Conservation (phyloP, 2,113 vertebrate genomes). For the Coryphaenoides rupestris region DNA sequence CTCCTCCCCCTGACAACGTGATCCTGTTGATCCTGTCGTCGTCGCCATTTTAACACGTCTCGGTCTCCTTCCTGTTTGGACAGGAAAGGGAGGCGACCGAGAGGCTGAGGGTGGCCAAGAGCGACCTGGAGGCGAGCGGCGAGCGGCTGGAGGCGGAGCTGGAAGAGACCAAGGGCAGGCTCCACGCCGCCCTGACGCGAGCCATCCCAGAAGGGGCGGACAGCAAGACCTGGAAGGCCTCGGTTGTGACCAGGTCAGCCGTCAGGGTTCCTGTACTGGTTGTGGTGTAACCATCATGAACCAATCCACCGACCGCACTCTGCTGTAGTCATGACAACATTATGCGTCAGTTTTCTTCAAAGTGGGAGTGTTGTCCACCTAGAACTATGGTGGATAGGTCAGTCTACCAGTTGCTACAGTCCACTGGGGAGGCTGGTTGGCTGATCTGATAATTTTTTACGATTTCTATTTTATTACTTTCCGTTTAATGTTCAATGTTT, state of each 20-base stretch:
- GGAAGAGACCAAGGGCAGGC: conserved; percentile 75
- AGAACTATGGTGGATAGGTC: too few species aligned
- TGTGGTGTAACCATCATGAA: not conserved
- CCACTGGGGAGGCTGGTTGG: too few species aligned
- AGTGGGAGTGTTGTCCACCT: too few species aligned
- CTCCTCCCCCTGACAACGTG: too few species aligned
- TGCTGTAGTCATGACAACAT: not conserved
- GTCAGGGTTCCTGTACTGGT: too few species aligned
- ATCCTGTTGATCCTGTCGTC: too few species aligned
- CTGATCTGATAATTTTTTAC: too few species aligned
- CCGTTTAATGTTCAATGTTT: too few species aligned
- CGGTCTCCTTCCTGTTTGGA: not conserved
- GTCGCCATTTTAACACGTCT: not conserved
- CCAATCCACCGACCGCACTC: not conserved
- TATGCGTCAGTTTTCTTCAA: too few species aligned
- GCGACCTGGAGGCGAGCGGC: conserved; percentile 77
- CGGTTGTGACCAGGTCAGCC: conserved; percentile 80
- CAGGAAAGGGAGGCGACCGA: conserved; percentile 83
- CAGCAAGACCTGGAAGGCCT: conserved; percentile 74
- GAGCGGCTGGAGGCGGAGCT: conserved; percentile 81
- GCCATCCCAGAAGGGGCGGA: conserved; percentile 67
- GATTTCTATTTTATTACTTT: too few species aligned
- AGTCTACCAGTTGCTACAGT: too few species aligned
- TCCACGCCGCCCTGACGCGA: conserved; percentile 73
- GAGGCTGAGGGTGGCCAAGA: conserved; percentile 79